Conservation (phyloP, 2,888 invertebrate genomes). For the Drosophila diplacantha region DNA sequence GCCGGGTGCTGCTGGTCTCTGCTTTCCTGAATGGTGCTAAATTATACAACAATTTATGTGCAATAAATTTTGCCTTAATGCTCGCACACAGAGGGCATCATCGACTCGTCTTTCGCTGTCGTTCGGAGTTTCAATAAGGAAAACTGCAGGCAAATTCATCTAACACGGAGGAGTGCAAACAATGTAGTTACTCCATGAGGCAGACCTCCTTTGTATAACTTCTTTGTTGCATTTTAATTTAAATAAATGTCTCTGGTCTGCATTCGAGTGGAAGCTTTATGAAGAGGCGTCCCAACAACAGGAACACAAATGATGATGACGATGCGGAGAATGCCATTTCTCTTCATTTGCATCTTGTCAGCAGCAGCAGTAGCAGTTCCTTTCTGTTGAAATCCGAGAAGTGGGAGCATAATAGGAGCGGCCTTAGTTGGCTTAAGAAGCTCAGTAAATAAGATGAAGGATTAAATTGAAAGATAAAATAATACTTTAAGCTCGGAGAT, state of each 20-base stretch:
- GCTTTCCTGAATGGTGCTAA: constrained; percentile 25
- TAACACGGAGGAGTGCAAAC: constrained; percentile 31
- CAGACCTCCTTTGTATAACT: constrained; percentile 19
- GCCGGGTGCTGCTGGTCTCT: constrained; percentile 5
- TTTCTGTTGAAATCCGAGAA: constrained; percentile 10
- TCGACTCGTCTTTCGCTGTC: constrained; percentile 13
- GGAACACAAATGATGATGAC: constrained; percentile 19
- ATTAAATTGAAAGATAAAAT: constrained; percentile 56
- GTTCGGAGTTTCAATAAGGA: constrained; percentile 25
- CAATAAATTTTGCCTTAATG: constrained; percentile 64
- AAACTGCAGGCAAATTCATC: constrained; percentile 31
- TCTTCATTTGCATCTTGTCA: constrained; percentile 37
- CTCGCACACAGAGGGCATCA: constrained; percentile 15
- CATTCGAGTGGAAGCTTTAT: constrained; percentile 19
- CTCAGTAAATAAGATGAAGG: constrained; percentile 42
- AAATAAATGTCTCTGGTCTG: constrained; percentile 56
- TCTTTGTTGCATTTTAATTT: constrained; percentile 65
- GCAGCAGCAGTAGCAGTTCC: constrained; percentile 8
- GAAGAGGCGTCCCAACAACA: constrained; percentile 31
- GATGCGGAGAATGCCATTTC: constrained; percentile 26
- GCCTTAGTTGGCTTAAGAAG: constrained; percentile 14
- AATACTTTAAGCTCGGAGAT: neutral
- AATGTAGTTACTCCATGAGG: constrained; percentile 36
- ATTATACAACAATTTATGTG: constrained; percentile 62
- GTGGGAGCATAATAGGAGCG: constrained; percentile 33